A percentile compares a stretch with the other conserved stretches of the same genome.
phyloP scores from a whole-genome alignment of 1,140 invertebrate species.

The Schlechtendalia chinensis region DNA sequence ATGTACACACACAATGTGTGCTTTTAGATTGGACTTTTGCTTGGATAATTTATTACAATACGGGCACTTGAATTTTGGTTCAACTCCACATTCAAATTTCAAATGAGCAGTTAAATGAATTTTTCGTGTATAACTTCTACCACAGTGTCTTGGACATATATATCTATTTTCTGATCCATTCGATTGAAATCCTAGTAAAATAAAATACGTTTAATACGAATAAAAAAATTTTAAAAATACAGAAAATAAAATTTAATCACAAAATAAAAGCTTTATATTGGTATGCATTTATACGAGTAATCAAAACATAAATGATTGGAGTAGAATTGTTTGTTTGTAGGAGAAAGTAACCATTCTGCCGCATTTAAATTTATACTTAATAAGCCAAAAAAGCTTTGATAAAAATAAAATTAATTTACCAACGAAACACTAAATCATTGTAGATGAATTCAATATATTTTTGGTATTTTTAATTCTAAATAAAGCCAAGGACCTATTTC shows the following conservation, averaged over 20 bases:
- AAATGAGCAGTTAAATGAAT: conserved; percentile 58
- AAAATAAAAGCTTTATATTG: no score
- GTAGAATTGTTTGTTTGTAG: no score
- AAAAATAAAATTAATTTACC: no score
- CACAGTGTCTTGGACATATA: conserved; percentile 56
- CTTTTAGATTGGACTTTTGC: conserved; percentile 34
- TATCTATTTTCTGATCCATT: conserved; percentile 3
- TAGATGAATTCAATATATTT: no score
- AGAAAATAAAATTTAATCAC: background rate
- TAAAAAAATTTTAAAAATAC: background rate
- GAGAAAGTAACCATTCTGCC: no score
- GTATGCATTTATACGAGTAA: no score
- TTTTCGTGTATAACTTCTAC: conserved; percentile 51
- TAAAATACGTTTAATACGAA: background rate
- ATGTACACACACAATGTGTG: background rate
- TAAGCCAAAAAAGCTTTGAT: no score
- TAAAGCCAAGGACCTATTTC: no score
- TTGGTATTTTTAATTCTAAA: no score
- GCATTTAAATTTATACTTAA: no score
- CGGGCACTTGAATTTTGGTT: conserved; percentile 58
- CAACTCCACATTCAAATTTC: conserved; percentile 60
- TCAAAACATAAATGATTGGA: no score
- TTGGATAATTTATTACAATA: conserved; percentile 57
- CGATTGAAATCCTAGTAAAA: background rate
- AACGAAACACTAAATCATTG: no score